phyloP scores from a whole-genome alignment of 2,113 vertebrate species.

The Phrynosoma blainvillii region DNA sequence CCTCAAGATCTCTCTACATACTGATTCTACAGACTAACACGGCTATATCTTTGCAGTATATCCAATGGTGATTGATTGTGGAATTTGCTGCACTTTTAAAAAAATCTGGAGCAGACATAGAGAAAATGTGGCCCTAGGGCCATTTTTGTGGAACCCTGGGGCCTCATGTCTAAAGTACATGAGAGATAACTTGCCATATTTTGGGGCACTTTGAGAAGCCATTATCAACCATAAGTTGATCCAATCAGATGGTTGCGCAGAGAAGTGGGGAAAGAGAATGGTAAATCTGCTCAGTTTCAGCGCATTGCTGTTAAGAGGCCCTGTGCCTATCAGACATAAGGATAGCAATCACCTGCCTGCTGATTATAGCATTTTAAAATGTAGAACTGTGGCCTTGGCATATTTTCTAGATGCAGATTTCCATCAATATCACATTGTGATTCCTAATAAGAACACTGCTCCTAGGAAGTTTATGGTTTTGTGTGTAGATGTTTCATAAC shows the following conservation, averaged over 20 bases:
- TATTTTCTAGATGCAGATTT: not conserved
- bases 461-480: not conserved
- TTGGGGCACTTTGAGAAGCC: too few relatives aligned
- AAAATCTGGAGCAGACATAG: too few relatives aligned
- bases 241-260: not conserved
- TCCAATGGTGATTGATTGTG: too few relatives aligned
- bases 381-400: not conserved
- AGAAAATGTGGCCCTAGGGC: too few relatives aligned
- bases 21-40: too few relatives aligned
- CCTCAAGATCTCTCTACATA: too few relatives aligned
- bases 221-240: too few relatives aligned
- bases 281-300: not conserved
- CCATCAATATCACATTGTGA: not conserved
- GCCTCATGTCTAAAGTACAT: too few relatives aligned
- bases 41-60: too few relatives aligned
- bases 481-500: not conserved
- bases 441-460: not conserved
- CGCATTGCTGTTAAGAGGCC: not conserved
- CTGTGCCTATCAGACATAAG: not conserved
- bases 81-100: too few relatives aligned
- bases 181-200: too few relatives aligned
- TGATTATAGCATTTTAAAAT: not conserved
- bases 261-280: not conserved
- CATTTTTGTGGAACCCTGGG: too few relatives aligned
- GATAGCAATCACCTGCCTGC: not conserved